phyloP scores from a whole-genome alignment of 2,113 vertebrate species.

The Marmota monax region DNA sequence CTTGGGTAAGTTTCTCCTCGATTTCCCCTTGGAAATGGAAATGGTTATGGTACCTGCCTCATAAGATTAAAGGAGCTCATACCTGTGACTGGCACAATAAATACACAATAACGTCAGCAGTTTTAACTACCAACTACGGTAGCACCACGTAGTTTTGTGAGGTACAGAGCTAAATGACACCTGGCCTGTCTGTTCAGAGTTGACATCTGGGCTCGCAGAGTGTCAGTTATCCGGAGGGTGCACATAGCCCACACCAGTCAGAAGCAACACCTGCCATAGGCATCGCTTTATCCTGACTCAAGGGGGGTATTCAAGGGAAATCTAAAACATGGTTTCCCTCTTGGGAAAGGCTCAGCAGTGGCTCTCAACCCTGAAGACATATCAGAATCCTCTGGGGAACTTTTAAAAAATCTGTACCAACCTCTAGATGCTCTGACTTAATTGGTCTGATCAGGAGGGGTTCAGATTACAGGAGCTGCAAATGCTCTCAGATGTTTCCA shows the following conservation, averaged over 20 bases:
- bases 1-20: not conserved
- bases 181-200: not conserved
- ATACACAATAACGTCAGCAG: not conserved
- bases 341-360: not conserved
- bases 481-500: not conserved
- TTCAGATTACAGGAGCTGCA: not conserved
- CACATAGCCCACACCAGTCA: not conserved
- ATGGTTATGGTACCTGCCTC: not conserved
- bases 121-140: not conserved
- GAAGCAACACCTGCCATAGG: not conserved
- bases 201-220: not conserved
- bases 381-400: not conserved
- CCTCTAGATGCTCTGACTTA: not conserved
- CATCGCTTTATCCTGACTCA: not conserved
- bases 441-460: not conserved
- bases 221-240: not conserved
- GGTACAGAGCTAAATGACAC: not conserved
- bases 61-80: not conserved
- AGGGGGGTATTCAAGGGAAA: not conserved
- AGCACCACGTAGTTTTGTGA: not conserved
- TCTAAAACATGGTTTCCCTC: not conserved
- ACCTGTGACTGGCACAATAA: not conserved
- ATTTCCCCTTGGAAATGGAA: conserved; percentile 40
- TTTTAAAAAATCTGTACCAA: not conserved
- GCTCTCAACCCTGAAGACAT: not conserved